phyloP scores from a whole-genome alignment of 2,888 invertebrate species.

The Meiosimyza platycephala region DNA sequence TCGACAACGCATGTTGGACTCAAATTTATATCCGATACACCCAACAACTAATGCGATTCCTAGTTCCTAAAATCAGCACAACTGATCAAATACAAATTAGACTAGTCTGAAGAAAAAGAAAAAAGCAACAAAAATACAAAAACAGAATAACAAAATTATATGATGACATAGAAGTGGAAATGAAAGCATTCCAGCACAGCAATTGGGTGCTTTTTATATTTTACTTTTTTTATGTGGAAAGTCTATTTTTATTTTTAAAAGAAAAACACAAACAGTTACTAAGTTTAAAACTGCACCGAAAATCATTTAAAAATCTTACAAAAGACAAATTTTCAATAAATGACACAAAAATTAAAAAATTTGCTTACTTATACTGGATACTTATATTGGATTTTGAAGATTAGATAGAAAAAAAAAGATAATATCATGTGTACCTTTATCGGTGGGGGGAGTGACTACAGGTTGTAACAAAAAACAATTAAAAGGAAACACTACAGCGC shows the following conservation, averaged over 20 bases:
- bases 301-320: too few relatives aligned
- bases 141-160: too few relatives aligned
- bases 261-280: slow-evolving; percentile 1
- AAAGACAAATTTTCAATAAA: slow-evolving; percentile 19
- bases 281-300: too few relatives aligned
- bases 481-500: too few relatives aligned
- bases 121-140: neutral
- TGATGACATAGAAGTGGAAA: slow-evolving; percentile 10
- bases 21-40: neutral
- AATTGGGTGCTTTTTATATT: slow-evolving; percentile 46
- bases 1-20: slow-evolving; percentile 60
- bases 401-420: too few relatives aligned
- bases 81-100: slow-evolving; percentile 24
- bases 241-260: slow-evolving; percentile 12
- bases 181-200: slow-evolving; percentile 60
- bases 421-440: too few relatives aligned
- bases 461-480: too few relatives aligned
- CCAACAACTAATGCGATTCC: slow-evolving; percentile 47
- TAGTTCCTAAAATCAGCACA: slow-evolving; percentile 51
- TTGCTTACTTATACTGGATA: neutral
- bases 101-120: neutral
- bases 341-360: slow-evolving; percentile 12
- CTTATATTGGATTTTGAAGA: too few relatives aligned
- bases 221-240: neutral
- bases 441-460: too few relatives aligned